These are phyloP conservation scores for Hemiscyllium ocellatum DNA, from an alignment of 2,113 vertebrate species.

Conservation along the genomic window DNA sequence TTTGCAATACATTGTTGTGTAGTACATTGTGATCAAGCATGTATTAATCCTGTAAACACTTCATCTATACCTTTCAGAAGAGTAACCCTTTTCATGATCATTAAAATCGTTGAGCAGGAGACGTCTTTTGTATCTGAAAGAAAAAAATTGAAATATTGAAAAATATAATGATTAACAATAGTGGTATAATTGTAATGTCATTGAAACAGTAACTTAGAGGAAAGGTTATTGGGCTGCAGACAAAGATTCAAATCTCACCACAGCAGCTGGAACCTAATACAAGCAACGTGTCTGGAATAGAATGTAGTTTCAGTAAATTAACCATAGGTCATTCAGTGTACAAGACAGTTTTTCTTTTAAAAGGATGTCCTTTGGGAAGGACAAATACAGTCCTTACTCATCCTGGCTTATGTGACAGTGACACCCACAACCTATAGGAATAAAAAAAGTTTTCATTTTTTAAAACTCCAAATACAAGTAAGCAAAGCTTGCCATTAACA, in stretches of 20 bases:
- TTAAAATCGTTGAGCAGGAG: conserved; percentile 74
- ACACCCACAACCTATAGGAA: background rate
- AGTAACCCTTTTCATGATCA: conserved; percentile 69
- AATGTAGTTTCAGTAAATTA: background rate
- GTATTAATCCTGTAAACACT: background rate
- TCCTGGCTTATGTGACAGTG: no score
- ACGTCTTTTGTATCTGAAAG: conserved; percentile 80
- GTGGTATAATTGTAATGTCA: background rate
- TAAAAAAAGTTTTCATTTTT: background rate
- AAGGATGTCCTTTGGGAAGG: background rate
- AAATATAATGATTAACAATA: background rate
- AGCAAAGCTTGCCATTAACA: background rate
- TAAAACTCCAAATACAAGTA: background rate
- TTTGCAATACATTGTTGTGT: background rate
- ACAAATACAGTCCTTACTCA: background rate
- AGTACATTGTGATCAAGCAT: background rate
- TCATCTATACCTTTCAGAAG: conserved; percentile 73
- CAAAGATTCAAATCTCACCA: background rate
- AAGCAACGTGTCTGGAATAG: background rate
- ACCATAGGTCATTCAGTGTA: background rate
- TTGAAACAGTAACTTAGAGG: background rate
- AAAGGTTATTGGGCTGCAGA: background rate
- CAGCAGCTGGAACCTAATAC: background rate
- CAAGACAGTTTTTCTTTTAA: no score
- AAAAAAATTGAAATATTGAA: background rate